Conservation (phyloP, 2,888 invertebrate species). For the Tortricodes alternella region DNA sequence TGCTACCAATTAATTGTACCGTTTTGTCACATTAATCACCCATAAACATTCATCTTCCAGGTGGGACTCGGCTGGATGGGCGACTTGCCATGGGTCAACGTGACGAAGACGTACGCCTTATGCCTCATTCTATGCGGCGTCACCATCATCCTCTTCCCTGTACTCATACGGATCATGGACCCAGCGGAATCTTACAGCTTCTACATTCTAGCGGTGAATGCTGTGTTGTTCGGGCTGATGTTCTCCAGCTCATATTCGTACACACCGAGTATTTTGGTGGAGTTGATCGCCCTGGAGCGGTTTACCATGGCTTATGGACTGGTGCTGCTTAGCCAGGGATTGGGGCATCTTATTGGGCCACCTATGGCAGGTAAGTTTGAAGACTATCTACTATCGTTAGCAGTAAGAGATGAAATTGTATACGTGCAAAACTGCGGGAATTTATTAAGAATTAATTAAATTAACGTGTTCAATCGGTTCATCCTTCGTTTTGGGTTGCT, state of each 20-base stretch:
- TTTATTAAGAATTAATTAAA: no score
- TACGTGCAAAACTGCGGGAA: no score
- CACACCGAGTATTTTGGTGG: slow-evolving; percentile 94
- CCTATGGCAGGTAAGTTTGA: slow-evolving; percentile 91
- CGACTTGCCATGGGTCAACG: slow-evolving; percentile 93
- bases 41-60: slow-evolving; percentile 60
- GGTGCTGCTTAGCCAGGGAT: slow-evolving; percentile 93
- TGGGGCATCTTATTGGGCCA: slow-evolving; percentile 96
- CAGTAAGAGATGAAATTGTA: no score
- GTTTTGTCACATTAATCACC: no score
- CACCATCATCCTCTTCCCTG: slow-evolving; percentile 84
- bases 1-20: no score
- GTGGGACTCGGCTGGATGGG: slow-evolving; percentile 94
- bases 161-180: slow-evolving; percentile 68
- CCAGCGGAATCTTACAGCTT: slow-evolving; percentile 69
- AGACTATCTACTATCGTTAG: no score
- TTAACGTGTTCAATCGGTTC: no score
- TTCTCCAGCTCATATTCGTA: slow-evolving; percentile 96
- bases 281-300: slow-evolving; percentile 93
- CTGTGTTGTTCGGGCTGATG: slow-evolving; percentile 91
- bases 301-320: slow-evolving; percentile 97
- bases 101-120: slow-evolving; percentile 91
- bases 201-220: slow-evolving; percentile 75
- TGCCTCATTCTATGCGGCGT: slow-evolving; percentile 88
- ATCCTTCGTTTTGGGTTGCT: no score